Evolutionary conservation across 2,113 vertebrate genomes (phyloP), one percentile per base, ranked within the genome.

Genomic region (Podilymbus podiceps): DNA sequence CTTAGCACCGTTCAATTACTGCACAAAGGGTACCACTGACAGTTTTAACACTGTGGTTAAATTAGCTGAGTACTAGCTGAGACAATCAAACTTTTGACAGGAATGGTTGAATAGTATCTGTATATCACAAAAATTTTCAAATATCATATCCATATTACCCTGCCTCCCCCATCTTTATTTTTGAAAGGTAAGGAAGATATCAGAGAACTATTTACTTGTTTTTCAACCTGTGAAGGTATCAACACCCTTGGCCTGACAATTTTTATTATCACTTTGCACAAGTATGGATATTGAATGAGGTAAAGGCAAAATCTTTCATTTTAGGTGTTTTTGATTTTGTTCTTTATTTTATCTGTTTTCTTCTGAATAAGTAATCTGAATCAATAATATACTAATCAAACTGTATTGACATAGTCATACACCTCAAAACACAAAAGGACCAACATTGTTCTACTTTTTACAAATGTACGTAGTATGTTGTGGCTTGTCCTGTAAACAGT

Each of bases 1-100:
- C 94, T 97, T 76, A 86, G 84, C 86, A 97, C 85, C 64, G 53
- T 96, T 98, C 97, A 97, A 95, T 98, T 98, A 97, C 90, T 91
- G 67, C 95, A 87, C 87, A 98, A 95, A 71, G 49, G 85, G 82
- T 94, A 96, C 71, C 47, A 78, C 73, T 98, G 97, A 97, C 97
- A 98, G 95, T 93, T 98, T 97, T 94, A 97, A 76, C 85, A 81
- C 80, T 66, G 35, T 86, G 85, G 72, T 75, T 93, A 96, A 97
- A 97, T 97, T 97, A 97, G 49, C 53, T 68, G 86, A 97, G 63
- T 47, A 62, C 40, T 93, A 90, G 33, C 64, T 80, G 76, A 93
- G 23, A 93, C 60, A 88, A 50, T 81, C 62, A 89, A 73, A 83
- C 62, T 96, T 96, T 66, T 58, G 46, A 91, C 90, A 93, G 63